Evolutionary conservation across 2,797 vertebrate species (phyloP), one percentile per base, ranked within the genome.

Genomic region (Phrynocephalus vlangalii): DNA sequence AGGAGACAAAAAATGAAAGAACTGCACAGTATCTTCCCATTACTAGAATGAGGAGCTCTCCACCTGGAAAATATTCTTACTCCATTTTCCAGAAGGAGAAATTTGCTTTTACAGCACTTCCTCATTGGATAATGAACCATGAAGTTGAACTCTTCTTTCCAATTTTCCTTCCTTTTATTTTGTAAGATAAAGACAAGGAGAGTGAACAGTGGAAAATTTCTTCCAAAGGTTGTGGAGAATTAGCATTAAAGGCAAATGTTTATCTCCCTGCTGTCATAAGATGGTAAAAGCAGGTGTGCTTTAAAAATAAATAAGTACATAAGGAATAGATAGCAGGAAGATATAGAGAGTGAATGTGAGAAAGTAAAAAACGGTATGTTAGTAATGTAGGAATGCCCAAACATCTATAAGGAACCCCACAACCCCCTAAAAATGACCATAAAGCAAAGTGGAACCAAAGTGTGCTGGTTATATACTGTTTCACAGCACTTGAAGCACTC

Each of bases 111-210:
- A 44, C 30, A 81, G 18, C 18, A 90, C 90, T 85, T 93, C 90
- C 91, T 89, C 20, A 77, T 90, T 82, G 90, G 84, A 83, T 90
- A 84, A 71, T 89, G 84, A 77, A 77, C 5, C 56, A 56, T 86
- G 91, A 73, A 86, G 86, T 87, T 48, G 90, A 73, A 68, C 81
- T 86, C 86, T 84, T 88, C 44, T 89, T 77, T n/a, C 75, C n/a
- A 72, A 84, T 83, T 91, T 88, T 88, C 60, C 18, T 83, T 5
- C n/a, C 26, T 48, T 82, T 44, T 44, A 48, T 56, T 79, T 63
- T 11, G 3, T 18, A 50, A 20, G 38, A 70, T 33, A 38, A 44
- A 22, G 60, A 22, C 38, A 85, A n/a, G 44, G 86, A 78, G 79
- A 91, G 72, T 30, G 87, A 80, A 88, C 22, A 20, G 85, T 85